Base-by-base conservation (phyloP, 2,888 invertebrate genomes). In the Halocaridina rubra region DNA sequence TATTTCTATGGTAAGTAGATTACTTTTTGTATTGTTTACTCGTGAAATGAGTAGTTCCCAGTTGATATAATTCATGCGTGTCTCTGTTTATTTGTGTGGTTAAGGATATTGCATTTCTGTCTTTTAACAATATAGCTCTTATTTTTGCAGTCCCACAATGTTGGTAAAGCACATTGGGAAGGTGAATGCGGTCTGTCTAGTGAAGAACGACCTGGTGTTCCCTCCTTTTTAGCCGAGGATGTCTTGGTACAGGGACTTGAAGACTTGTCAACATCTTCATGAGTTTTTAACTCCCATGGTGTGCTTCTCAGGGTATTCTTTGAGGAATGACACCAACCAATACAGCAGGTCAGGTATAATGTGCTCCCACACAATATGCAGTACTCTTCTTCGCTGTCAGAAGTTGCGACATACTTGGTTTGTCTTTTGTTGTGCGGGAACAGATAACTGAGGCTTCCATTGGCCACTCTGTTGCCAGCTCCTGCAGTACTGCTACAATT, bases 1-100 rank as follows among this genome's bases (percentile, higher is more conserved):
- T 91, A 93, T 95, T 89, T 94, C 94, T 89, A 93, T 94, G 94
- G 95, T 95, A 91, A 92, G 92, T 91, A n/a, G n/a, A n/a, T n/a
- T n/a, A n/a, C n/a, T n/a, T n/a, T n/a, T n/a, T n/a, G n/a, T n/a
- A n/a, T n/a, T n/a, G n/a, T n/a, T n/a, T n/a, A n/a, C n/a, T n/a
- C n/a, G n/a, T n/a, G n/a, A n/a, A n/a, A n/a, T n/a, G n/a, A n/a
- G n/a, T n/a, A n/a, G n/a, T n/a, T n/a, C n/a, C n/a, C n/a, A n/a
- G n/a, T n/a, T n/a, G n/a, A n/a, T n/a, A n/a, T n/a, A n/a, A n/a
- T n/a, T n/a, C n/a, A n/a, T n/a, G n/a, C n/a, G n/a, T n/a, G n/a
- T n/a, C n/a, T n/a, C n/a, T n/a, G n/a, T n/a, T n/a, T n/a, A n/a
- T n/a, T n/a, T n/a, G n/a, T n/a, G n/a, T n/a, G n/a, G n/a, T n/a